These are phyloP conservation scores for Tapirus indicus DNA, from an alignment of 2,797 vertebrate species.

Conservation along the genomic window DNA sequence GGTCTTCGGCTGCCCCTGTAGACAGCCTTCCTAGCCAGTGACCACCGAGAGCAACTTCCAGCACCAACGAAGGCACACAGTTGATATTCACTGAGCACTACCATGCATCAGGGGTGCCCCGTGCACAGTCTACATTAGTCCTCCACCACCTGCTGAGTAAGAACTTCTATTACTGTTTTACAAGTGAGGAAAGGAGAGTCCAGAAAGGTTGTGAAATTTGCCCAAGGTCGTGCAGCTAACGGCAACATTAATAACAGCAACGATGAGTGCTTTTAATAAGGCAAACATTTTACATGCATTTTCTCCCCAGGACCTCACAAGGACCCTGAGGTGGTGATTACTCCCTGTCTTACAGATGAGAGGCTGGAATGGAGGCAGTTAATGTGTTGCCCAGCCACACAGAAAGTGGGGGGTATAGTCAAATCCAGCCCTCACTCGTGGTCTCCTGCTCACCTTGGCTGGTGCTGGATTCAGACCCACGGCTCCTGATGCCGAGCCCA, in stretches of 20 bases:
- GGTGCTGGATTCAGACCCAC: fast-evolving
- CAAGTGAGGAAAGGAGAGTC: not conserved
- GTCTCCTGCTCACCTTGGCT: not conserved
- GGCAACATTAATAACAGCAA: not conserved
- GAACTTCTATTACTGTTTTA: not conserved
- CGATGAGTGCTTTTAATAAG: not conserved
- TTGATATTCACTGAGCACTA: not conserved
- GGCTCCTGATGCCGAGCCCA: not conserved
- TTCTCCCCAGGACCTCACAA: not conserved
- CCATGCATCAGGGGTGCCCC: not conserved
- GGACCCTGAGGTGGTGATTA: not conserved
- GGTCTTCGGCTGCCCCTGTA: not conserved
- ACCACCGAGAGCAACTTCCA: not conserved
- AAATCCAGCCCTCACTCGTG: not conserved
- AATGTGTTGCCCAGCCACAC: not conserved
- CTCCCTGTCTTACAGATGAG: not conserved
- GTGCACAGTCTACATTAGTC: not conserved
- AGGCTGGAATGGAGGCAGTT: not conserved
- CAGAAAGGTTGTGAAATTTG: not conserved
- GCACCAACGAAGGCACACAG: too few species aligned
- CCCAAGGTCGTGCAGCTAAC: not conserved
- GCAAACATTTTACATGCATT: not conserved
- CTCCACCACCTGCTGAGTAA: not conserved
- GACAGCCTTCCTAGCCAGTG: not conserved
- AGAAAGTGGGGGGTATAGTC: not conserved